phyloP scores from a whole-genome alignment of 2,888 invertebrate genomes.

The Myopa testacea region DNA sequence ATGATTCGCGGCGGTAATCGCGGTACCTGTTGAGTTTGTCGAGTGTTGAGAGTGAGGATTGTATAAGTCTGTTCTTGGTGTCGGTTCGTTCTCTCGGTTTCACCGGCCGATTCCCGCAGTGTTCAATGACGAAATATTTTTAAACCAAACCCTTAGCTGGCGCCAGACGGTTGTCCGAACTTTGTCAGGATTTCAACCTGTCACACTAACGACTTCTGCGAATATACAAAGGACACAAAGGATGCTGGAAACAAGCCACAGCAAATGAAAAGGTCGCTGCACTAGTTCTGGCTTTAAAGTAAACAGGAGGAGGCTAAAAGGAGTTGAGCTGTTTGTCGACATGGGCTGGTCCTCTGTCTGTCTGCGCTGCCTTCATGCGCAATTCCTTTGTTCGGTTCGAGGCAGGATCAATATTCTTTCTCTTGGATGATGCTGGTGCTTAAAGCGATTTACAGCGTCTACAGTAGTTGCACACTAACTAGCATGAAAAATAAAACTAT shows the following conservation, averaged over 20 bases:
- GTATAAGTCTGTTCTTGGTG: no score
- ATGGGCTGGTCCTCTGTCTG: conserved; percentile 27
- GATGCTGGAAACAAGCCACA: not conserved
- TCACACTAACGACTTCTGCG: conserved; percentile 67
- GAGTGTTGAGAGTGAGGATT: no score
- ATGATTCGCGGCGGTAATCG: no score
- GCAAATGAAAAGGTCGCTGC: conserved; percentile 13
- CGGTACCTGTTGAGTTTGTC: no score
- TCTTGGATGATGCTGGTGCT: no score
- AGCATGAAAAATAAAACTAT: not conserved
- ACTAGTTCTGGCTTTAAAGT: conserved; percentile 5
- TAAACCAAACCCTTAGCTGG: conserved; percentile 66
- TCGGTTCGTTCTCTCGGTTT: no score
- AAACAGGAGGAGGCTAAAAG: not conserved
- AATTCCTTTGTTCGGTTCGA: conserved; percentile 57
- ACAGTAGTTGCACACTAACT: conserved; percentile 48
- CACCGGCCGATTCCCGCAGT: conserved; percentile 43
- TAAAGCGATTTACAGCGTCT: no score
- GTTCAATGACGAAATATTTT: conserved; percentile 64
- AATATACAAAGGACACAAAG: conserved; percentile 53
- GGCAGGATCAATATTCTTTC: conserved; percentile 60
- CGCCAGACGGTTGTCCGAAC: conserved; percentile 60
- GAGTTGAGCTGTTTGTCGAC: conserved; percentile 30
- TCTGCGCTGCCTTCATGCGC: conserved; percentile 41
- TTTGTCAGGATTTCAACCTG: conserved; percentile 53